phyloP scores from a whole-genome alignment of 2,888 invertebrate genomes.

The Subacronicta megacephala region DNA sequence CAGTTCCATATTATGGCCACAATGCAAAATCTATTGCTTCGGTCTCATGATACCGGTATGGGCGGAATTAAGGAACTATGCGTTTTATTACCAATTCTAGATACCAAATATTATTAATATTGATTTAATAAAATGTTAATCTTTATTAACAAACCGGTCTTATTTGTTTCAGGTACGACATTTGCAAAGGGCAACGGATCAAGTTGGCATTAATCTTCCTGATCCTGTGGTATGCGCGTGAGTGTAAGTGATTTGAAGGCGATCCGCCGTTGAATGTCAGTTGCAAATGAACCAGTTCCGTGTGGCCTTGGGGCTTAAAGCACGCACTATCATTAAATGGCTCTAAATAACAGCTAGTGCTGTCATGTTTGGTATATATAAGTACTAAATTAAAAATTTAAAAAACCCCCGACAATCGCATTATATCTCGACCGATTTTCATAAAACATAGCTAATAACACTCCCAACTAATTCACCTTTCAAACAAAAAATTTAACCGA shows the following conservation, averaged over 20 bases:
- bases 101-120: not conserved
- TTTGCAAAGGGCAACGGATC: slow-evolving; percentile 49
- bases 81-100: too few species aligned
- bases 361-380: slow-evolving; percentile 8
- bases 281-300: slow-evolving; percentile 70
- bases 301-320: slow-evolving; percentile 67
- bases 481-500: too few species aligned
- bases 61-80: too few species aligned
- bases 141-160: slow-evolving; percentile 16
- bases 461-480: too few species aligned
- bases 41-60: too few species aligned
- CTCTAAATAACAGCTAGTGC: slow-evolving; percentile 6
- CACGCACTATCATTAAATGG: slow-evolving; percentile 10
- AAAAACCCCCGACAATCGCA: too few species aligned
- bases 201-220: slow-evolving; percentile 49
- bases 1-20: too few species aligned
- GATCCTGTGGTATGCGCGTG: slow-evolving; percentile 40
- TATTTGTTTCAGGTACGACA: slow-evolving; percentile 54
- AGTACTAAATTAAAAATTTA: too few species aligned
- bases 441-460: too few species aligned
- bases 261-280: slow-evolving; percentile 70
- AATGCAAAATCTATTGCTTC: too few species aligned
- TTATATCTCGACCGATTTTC: too few species aligned
- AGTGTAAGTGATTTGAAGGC: slow-evolving; percentile 68
- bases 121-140: not conserved